These are phyloP conservation scores for Meleagris gallopavo DNA, from an alignment of 2,113 vertebrate species.

Conservation along the genomic window DNA sequence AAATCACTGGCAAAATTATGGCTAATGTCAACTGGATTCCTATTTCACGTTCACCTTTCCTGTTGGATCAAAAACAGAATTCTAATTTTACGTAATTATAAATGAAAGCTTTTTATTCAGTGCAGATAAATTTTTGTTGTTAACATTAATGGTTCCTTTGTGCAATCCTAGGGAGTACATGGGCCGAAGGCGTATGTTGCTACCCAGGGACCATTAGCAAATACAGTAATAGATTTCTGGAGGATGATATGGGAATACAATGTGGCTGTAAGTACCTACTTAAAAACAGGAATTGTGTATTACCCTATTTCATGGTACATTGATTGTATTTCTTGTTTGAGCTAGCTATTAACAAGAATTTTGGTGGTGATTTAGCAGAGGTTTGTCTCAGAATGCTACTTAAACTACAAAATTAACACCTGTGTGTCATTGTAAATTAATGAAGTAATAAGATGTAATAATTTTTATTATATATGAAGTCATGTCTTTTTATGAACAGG, in stretches of 20 bases:
- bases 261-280: conserved; percentile 85
- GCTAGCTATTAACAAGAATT: background rate
- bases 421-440: background rate
- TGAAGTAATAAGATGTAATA: background rate
- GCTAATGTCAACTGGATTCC: background rate
- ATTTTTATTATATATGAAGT: background rate
- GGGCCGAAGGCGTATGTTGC: conserved; percentile 95
- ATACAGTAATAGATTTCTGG: conserved; percentile 98
- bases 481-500: background rate
- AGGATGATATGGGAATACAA: conserved; percentile 99
- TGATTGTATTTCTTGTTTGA: background rate
- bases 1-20: background rate
- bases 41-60: background rate
- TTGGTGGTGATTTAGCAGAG: background rate
- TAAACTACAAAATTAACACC: too few species aligned
- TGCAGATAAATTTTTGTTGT: background rate
- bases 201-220: conserved; percentile 94
- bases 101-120: background rate
- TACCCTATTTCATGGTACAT: background rate
- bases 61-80: background rate
- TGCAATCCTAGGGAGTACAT: conserved; percentile 87
- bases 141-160: conserved; percentile 19
- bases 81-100: background rate
- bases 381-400: background rate
- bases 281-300: background rate